These are phyloP conservation scores for Pectinophora gossypiella DNA, from an alignment of 1,140 invertebrate genomes.

Conservation along the genomic window DNA sequence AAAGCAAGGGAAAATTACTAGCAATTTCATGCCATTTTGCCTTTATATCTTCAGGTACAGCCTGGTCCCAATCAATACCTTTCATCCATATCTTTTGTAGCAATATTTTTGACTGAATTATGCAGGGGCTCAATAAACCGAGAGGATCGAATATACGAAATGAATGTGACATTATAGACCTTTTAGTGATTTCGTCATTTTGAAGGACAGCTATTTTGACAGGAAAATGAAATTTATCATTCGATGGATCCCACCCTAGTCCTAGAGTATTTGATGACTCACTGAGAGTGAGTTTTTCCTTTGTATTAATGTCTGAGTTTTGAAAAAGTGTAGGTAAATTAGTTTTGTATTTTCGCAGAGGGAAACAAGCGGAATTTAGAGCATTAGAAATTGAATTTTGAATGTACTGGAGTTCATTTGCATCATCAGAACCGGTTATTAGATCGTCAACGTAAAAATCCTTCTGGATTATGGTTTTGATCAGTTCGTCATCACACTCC, in stretches of 20 bases:
- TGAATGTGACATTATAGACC: conserved; percentile 22
- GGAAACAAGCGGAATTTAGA: conserved; percentile 1
- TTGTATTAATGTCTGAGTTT: conserved; percentile 15
- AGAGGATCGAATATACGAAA: conserved; percentile 55
- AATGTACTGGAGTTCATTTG: conserved; percentile 11
- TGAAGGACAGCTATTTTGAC: not conserved
- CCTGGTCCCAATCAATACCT: conserved; percentile 55
- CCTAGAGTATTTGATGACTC: conserved; percentile 8
- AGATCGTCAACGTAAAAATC: conserved; percentile 68
- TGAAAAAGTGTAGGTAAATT: conserved; percentile 5
- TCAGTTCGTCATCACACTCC: conserved; percentile 15
- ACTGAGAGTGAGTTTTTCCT: conserved; percentile 12
- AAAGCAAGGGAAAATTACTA: not conserved
- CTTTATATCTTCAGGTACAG: conserved; percentile 18
- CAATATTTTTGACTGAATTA: conserved; percentile 50
- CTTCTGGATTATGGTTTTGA: conserved; percentile 21
- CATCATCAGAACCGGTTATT: conserved; percentile 16
- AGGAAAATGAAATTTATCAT: conserved; percentile 9
- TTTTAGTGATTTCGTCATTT: conserved; percentile 14
- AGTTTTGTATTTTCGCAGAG: conserved; percentile 5
- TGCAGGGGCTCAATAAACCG: conserved; percentile 45
- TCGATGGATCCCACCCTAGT: conserved; percentile 3
- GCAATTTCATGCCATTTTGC: conserved; percentile 7
- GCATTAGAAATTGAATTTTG: conserved; percentile 1
- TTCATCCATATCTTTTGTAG: conserved; percentile 53